These are phyloP conservation scores for Coptodon rendalli DNA, from an alignment of 2,113 vertebrate genomes.

Conservation along the genomic window DNA sequence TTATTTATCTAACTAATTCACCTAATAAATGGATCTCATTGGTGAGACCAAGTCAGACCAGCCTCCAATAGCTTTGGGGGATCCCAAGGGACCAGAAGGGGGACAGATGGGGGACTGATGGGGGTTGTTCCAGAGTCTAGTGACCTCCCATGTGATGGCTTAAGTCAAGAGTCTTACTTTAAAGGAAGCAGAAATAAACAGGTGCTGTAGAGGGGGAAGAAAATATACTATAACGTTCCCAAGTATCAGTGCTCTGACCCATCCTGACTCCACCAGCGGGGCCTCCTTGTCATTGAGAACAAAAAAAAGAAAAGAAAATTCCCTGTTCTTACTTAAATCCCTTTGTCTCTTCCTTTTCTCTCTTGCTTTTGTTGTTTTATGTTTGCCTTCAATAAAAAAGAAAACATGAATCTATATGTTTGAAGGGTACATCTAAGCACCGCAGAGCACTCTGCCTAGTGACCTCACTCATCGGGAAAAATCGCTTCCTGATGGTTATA, in stretches of 20 bases:
- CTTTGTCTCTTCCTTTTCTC: neutral
- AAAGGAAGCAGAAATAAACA: neutral
- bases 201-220: neutral
- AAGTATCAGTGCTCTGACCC: neutral
- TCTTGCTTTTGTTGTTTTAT: neutral
- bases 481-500: neutral
- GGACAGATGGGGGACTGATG: neutral
- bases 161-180: neutral
- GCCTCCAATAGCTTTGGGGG: neutral
- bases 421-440: neutral
- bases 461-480: neutral
- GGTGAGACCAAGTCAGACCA: neutral
- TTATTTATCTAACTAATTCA: neutral
- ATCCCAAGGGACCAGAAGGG: neutral
- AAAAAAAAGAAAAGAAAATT: neutral
- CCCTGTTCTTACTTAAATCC: neutral
- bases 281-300: neutral
- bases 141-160: neutral
- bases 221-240: neutral
- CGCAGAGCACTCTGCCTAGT: neutral
- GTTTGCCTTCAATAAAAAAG: neutral
- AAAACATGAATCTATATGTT: neutral
- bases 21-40: neutral
- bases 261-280: neutral
- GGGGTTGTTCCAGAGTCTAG: neutral